phyloP scores from a whole-genome alignment of 2,888 invertebrate genomes.

The Melikaiella ostensackeni region DNA sequence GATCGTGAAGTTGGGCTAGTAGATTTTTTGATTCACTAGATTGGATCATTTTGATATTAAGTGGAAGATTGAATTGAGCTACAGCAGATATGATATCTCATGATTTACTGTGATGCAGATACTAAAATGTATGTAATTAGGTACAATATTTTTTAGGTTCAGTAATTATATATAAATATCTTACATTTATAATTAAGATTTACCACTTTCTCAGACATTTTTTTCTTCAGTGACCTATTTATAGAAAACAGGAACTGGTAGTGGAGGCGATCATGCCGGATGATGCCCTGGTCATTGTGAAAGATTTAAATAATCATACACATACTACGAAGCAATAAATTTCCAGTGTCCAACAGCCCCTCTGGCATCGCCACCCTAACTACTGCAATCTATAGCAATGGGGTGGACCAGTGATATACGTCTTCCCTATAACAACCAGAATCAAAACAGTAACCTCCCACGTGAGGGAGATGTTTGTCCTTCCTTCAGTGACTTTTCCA shows the following conservation, averaged over 20 bases:
- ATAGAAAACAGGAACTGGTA: constrained; percentile 2
- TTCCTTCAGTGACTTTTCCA: constrained; percentile 54
- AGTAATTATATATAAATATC: too few relatives aligned
- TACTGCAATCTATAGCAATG: constrained; percentile 66
- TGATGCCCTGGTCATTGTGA: constrained; percentile 40
- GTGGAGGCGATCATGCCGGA: constrained; percentile 25
- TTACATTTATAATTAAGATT: background rate
- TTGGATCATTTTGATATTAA: too few relatives aligned
- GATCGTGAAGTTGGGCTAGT: too few relatives aligned
- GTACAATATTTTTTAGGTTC: too few relatives aligned
- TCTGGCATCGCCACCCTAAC: constrained; percentile 65
- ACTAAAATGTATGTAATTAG: too few relatives aligned
- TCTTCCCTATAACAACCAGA: constrained; percentile 73
- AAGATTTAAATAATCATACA: constrained; percentile 71
- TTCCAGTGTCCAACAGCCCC: constrained; percentile 65
- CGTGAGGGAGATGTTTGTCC: constrained; percentile 61
- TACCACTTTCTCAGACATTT: background rate
- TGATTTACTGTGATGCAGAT: too few relatives aligned
- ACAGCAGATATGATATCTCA: too few relatives aligned
- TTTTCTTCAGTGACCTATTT: background rate
- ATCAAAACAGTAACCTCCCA: constrained; percentile 69
- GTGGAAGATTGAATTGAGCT: too few relatives aligned
- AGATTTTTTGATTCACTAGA: too few relatives aligned
- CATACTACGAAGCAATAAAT: constrained; percentile 67
- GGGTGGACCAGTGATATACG: constrained; percentile 71